Evolutionary conservation across 2,888 invertebrate genomes (phyloP), one percentile per base, ranked within the genome.

Genomic region (Ischnura elegans): DNA sequence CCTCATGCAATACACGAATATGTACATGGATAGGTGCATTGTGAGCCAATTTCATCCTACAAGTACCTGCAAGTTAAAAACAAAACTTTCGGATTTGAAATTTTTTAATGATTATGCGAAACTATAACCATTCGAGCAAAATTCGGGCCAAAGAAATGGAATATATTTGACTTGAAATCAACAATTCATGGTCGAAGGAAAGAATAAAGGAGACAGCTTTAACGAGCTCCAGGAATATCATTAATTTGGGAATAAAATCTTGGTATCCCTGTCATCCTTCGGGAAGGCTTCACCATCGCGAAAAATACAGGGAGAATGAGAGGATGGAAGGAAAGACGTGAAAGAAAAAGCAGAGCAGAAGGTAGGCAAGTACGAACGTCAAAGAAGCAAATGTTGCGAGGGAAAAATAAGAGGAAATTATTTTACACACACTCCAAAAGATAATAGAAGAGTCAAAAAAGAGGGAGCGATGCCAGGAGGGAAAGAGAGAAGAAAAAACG

Each of bases 321-420:
- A 13, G 45, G 45, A 45, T 25, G 86, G 8, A 86, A 2, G 36
- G 86, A 46, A 10, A 25, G 25, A 25, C 10, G 45, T 2, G 13
- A 85, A 46, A 86, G 86, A 19, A 25, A 46, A 86, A 10, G n/a
- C 45, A 13, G n/a, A 42, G 45, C 5, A n/a, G 13, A 21, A 43
- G 86, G 86, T n/a, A n/a, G n/a, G n/a, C n/a, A n/a, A n/a, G n/a
- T n/a, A n/a, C n/a, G n/a, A n/a, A n/a, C n/a, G n/a, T 25, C 6
- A n/a, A 85, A 85, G 86, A 45, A 86, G 45, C 45, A 86, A 45
- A 46, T 46, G 86, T 86, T 86, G 21, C 86, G 5, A n/a, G 47
- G 46, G 87, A 29, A 55, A 51, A 87, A 29, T 87, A 19, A 87
- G 42, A 4, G 36, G 87, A 55, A 47, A 47, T 46, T 61, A 25